Evolutionary conservation across 2,888 invertebrate genomes (phyloP).

Genomic region (Agrilus cyanescens): DNA sequence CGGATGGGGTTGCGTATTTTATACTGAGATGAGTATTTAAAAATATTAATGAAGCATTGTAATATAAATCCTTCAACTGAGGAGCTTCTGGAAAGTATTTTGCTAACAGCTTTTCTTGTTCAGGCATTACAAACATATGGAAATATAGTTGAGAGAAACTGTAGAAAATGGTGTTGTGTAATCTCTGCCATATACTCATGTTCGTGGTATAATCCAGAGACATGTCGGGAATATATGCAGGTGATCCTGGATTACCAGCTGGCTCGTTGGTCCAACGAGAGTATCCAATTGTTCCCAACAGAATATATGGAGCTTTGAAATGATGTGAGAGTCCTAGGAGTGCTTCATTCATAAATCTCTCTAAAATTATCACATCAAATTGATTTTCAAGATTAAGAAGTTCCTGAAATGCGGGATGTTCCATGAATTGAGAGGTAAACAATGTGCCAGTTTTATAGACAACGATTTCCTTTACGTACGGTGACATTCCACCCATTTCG

Average conservation of each 20-base stretch:
- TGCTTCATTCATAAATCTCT: conserved; percentile 37
- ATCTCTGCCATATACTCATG: too few relatives aligned
- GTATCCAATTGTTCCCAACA: conserved; percentile 28
- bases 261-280: conserved; percentile 34
- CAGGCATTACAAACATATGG: conserved; percentile 10
- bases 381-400: conserved; percentile 19
- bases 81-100: conserved; percentile 15
- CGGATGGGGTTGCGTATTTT: conserved; percentile 37
- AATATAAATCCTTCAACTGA: conserved; percentile 16
- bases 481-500: too few relatives aligned
- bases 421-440: conserved; percentile 19
- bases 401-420: conserved; percentile 8
- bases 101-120: conserved; percentile 13
- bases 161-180: conserved; percentile 6
- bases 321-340: conserved; percentile 27
- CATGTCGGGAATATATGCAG: conserved; percentile 37
- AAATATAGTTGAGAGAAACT: not conserved
- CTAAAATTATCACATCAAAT: conserved; percentile 29
- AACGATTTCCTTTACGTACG: too few relatives aligned
- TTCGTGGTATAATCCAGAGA: conserved; percentile 9
- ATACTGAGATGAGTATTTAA: conserved; percentile 38
- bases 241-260: conserved; percentile 35
- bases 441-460: too few relatives aligned
- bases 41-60: conserved; percentile 25
- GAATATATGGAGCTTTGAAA: conserved; percentile 22